phyloP scores from a whole-genome alignment of 1,140 invertebrate genomes.

The Temnothorax longispinosus region DNA sequence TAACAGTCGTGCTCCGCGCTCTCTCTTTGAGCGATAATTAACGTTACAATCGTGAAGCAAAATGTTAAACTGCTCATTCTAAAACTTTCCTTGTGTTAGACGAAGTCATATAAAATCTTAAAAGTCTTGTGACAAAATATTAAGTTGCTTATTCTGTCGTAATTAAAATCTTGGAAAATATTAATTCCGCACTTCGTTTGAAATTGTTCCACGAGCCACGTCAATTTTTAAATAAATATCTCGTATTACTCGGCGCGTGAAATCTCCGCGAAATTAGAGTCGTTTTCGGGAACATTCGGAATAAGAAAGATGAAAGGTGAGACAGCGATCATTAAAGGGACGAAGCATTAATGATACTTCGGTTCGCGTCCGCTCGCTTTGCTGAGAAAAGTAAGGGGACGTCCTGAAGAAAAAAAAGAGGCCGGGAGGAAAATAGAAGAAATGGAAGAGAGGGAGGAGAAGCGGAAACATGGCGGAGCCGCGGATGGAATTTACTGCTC shows the following conservation, averaged over 20 bases:
- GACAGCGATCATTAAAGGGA: constrained; percentile 17
- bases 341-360: constrained; percentile 17
- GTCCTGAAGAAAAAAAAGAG: constrained; percentile 43
- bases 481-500: constrained; percentile 79
- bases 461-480: constrained; percentile 68
- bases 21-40: constrained; percentile 1
- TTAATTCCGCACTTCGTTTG: neutral
- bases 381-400: constrained; percentile 55
- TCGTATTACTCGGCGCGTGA: neutral
- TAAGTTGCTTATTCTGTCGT: neutral
- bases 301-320: neutral
- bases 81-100: neutral
- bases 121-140: neutral
- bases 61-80: neutral
- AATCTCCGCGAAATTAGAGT: neutral
- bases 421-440: constrained; percentile 18
- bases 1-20: neutral
- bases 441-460: constrained; percentile 59
- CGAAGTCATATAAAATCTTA: neutral
- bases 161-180: neutral
- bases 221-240: neutral
- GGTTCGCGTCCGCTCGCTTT: constrained; percentile 57
- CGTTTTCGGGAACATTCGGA: neutral
- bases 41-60: neutral
- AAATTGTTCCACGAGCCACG: neutral